Conservation (phyloP, 2,888 invertebrate genomes). For the Timandra comae region DNA sequence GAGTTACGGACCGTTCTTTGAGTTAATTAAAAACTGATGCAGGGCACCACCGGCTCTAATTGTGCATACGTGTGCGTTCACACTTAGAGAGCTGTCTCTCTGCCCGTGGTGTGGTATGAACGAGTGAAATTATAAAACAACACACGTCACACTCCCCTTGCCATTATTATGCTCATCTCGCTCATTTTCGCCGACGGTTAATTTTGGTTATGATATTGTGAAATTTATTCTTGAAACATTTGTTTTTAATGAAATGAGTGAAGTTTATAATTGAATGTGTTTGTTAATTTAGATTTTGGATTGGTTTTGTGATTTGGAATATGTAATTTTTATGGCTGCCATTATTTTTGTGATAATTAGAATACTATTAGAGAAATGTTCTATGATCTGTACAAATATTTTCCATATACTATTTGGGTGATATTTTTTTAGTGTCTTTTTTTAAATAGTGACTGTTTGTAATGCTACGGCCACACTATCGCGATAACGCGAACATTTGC, state of each 20-base stretch:
- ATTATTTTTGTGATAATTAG: not conserved
- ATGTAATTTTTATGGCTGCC: not conserved
- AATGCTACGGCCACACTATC: no score
- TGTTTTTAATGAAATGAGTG: conserved; percentile 10
- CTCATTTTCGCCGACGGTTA: conserved; percentile 14
- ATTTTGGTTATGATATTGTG: conserved; percentile 19
- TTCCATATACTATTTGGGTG: not conserved
- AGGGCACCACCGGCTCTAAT: conserved; percentile 24
- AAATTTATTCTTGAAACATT: conserved; percentile 16
- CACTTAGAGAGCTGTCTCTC: not conserved
- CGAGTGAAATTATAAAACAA: conserved; percentile 19
- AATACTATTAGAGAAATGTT: not conserved
- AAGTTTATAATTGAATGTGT: conserved; percentile 1
- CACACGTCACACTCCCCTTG: conserved; percentile 12
- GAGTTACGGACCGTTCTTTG: conserved; percentile 28
- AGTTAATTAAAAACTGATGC: conserved; percentile 43
- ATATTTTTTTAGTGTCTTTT: no score
- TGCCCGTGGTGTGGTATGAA: not conserved
- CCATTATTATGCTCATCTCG: conserved; percentile 15
- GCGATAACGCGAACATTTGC: no score
- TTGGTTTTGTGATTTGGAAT: not conserved
- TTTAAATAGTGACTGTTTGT: no score
- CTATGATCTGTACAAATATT: not conserved
- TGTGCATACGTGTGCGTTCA: conserved; percentile 23
- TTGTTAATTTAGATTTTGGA: not conserved